phyloP scores from a whole-genome alignment of 2,113 vertebrate species.

The Microtus pennsylvanicus region DNA sequence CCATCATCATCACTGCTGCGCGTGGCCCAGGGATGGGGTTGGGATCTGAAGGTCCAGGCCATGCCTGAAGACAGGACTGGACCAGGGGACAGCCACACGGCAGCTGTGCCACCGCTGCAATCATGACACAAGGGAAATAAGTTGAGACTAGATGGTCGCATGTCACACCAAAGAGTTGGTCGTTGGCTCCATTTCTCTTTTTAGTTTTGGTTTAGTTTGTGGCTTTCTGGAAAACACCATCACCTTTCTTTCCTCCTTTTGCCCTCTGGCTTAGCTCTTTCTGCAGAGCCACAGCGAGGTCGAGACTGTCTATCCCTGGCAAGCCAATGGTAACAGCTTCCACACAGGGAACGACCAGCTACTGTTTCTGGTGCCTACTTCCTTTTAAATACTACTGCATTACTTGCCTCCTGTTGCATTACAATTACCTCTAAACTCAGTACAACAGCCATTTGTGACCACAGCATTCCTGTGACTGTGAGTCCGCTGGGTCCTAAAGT shows the following conservation, averaged over 20 bases:
- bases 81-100: neutral
- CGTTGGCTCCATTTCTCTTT: neutral
- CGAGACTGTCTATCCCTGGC: neutral
- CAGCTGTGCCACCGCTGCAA: neutral
- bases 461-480: neutral
- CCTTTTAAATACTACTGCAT: neutral
- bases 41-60: neutral
- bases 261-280: conserved; percentile 22
- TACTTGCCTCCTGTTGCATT: neutral
- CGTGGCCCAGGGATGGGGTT: neutral
- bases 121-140: conserved; percentile 55
- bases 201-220: conserved; percentile 55
- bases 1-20: neutral
- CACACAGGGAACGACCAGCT: neutral
- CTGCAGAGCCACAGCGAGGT: neutral
- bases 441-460: neutral
- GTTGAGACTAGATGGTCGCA: conserved; percentile 61
- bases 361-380: neutral
- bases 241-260: conserved; percentile 4
- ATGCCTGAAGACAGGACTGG: neutral
- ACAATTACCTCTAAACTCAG: neutral
- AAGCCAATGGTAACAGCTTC: neutral
- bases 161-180: conserved; percentile 67
- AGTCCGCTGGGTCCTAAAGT: neutral
- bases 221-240: conserved; percentile 68